Evolutionary conservation across 2,113 vertebrate species (phyloP).

Genomic region (Haemorhous mexicanus): DNA sequence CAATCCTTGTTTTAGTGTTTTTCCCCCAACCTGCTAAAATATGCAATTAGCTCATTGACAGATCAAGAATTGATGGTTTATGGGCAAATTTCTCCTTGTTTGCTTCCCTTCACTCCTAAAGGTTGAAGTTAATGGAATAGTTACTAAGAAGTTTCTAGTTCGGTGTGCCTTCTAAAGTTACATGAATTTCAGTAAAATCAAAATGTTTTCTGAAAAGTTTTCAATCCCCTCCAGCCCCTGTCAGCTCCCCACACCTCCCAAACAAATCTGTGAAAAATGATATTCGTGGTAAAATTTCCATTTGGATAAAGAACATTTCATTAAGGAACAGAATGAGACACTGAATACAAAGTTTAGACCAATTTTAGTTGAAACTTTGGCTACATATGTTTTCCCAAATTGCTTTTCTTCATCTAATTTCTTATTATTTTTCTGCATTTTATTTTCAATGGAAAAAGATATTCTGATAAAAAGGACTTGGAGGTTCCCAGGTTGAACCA

Average conservation of each 20-base stretch:
- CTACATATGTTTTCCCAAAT: background rate
- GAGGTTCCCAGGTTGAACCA: constrained; percentile 1
- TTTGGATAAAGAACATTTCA: constrained; percentile 35
- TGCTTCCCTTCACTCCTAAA: background rate
- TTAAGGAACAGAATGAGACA: background rate
- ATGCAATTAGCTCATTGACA: constrained; percentile 11
- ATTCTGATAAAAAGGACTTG: background rate
- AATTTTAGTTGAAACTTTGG: background rate
- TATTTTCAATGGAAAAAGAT: background rate
- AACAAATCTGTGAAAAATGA: constrained; percentile 35
- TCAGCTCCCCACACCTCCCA: constrained; percentile 26
- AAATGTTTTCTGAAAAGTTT: constrained; percentile 46
- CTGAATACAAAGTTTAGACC: constrained; percentile 8
- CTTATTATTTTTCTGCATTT: background rate
- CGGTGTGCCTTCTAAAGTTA: constrained; percentile 3
- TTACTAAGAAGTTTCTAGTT: background rate
- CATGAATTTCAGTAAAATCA: constrained; percentile 1
- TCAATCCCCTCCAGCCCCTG: constrained; percentile 23
- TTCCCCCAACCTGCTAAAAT: background rate
- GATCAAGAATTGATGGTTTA: background rate
- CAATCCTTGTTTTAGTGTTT: constrained; percentile 18
- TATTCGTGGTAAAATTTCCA: constrained; percentile 57
- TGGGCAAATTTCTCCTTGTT: constrained; percentile 2
- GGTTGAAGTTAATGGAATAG: constrained; percentile 27
- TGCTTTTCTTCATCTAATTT: constrained; percentile 9